Conservation (phyloP, 2,888 invertebrate genomes). For the Mimumesa dahlbomi region DNA sequence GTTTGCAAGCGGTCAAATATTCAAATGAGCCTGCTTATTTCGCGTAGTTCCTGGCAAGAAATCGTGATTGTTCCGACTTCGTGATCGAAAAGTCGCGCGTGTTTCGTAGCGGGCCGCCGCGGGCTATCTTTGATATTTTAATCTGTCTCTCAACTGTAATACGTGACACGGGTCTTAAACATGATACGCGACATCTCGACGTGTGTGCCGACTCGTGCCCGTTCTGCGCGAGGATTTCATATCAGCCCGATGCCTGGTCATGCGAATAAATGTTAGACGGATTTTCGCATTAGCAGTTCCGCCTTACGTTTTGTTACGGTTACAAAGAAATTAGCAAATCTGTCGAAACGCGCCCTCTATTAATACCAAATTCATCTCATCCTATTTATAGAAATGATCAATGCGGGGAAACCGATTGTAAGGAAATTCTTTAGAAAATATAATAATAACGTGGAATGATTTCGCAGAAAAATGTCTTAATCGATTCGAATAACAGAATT, state of each 20-base stretch:
- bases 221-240: slow-evolving; percentile 29
- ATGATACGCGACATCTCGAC: slow-evolving; percentile 35
- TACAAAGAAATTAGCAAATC: neutral
- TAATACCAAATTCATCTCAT: too few species aligned
- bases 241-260: slow-evolving; percentile 9
- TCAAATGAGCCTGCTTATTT: too few species aligned
- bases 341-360: too few species aligned
- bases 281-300: slow-evolving; percentile 21
- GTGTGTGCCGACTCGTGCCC: slow-evolving; percentile 30
- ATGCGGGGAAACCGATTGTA: too few species aligned
- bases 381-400: neutral
- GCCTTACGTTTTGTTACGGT: too few species aligned
- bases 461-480: too few species aligned
- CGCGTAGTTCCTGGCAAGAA: neutral
- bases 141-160: slow-evolving; percentile 59
- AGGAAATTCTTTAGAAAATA: too few species aligned
- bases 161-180: slow-evolving; percentile 58
- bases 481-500: too few species aligned
- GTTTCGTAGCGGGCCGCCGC: slow-evolving; percentile 33
- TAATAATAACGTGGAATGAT: too few species aligned
- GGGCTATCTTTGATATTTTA: slow-evolving; percentile 74
- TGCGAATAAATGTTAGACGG: slow-evolving; percentile 21
- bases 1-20: too few species aligned
- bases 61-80: slow-evolving; percentile 3
- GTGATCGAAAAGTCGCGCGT: slow-evolving; percentile 9